Evolutionary conservation across 2,113 vertebrate species (phyloP), one percentile per base, ranked within the genome.

Genomic region (Alligator sinensis): DNA sequence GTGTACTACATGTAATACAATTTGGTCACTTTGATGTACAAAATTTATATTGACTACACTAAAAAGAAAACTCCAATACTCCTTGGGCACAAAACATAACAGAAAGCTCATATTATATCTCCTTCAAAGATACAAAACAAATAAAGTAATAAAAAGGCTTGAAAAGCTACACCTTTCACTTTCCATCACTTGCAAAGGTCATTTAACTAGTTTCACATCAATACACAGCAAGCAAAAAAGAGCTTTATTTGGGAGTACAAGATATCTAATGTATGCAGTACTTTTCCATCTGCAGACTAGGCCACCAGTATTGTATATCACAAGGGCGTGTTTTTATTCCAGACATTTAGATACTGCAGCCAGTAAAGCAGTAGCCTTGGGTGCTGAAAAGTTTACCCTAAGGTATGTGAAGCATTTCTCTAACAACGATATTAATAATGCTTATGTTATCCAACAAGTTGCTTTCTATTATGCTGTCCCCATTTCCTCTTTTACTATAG

Each of bases 191-290:
- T 80, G 3, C 9, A 87, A 91, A 70, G 54, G 2, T 21, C 80
- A 9, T 25, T 70, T 68, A 77, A 28, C 4, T 38, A 64, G 25
- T 12, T 80, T 34, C n/a, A 74, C 21, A 3, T 8, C 57, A 66
- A 30, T 1, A 66, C 0, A 2, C 1, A 78, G 25, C 16, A 87
- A 78, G 91, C 27, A 1, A 63, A 8, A 18, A 9, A 1, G 62
- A 77, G 4, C n/a, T 27, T 82, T 34, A n/a, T 0, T 11, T 3
- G 10, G 5, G 80, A 91, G 74, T 18, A 11, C 19, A 8, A 88
- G 6, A 63, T 15, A 79, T 2, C 8, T 1, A 1, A 80, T 55
- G 12, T 2, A 68, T 68, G 30, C n/a, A 68, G n/a, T 30, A 70
- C 66, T 64, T 92, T 62, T 80, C 38, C 62, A 62, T 85, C 60